phyloP scores from a whole-genome alignment of 2,113 vertebrate genomes.

The Progne subis region DNA sequence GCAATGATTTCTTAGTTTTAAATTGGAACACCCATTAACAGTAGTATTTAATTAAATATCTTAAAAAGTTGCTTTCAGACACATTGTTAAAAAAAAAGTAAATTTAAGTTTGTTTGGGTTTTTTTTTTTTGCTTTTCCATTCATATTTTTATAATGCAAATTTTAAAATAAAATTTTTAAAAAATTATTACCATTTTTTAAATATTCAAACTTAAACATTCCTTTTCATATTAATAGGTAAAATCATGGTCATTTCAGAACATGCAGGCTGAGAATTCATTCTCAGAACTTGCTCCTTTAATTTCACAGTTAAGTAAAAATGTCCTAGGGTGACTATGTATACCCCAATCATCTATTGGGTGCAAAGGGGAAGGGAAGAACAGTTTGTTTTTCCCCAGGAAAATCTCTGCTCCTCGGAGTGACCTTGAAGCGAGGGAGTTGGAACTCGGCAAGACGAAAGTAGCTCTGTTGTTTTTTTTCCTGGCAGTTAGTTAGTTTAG shows the following conservation, averaged over 20 bases:
- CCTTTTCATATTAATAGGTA: background rate
- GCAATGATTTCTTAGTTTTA: background rate
- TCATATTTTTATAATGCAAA: accelerated
- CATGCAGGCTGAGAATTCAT: background rate
- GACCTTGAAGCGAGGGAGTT: no score
- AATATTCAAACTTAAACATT: background rate
- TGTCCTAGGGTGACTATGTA: no score
- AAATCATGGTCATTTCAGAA: background rate
- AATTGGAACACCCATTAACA: background rate
- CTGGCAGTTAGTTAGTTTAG: no score
- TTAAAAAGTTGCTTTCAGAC: background rate
- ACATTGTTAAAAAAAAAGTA: background rate
- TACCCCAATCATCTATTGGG: no score
- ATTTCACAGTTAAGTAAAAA: background rate
- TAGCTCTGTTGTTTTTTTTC: no score
- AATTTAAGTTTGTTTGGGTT: background rate
- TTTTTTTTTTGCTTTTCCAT: background rate
- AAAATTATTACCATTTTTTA: background rate
- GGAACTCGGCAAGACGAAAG: no score
- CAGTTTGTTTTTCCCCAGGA: no score
- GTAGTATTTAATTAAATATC: background rate
- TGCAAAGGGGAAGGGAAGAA: no score
- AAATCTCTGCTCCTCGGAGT: no score
- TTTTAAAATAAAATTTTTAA: background rate
- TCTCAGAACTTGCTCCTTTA: background rate